Evolutionary conservation across 35 echinoderm and acorn worm species (phyloP).

Genomic region (Lytechinus pictus): DNA sequence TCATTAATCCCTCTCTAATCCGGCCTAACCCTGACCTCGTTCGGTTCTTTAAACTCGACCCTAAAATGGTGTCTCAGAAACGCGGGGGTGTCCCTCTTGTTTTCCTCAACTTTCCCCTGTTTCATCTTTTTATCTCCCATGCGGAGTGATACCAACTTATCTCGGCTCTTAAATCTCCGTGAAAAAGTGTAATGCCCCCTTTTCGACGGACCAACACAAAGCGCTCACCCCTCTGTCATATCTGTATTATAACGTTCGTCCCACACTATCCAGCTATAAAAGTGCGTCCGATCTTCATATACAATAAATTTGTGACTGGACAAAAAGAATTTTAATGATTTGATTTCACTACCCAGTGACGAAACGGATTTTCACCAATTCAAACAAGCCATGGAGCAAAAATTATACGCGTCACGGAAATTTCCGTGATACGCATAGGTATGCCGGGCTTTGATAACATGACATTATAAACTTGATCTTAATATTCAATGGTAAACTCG

Average conservation of each 20-base stretch:
- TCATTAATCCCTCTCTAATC: neutral
- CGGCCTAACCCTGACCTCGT: neutral
- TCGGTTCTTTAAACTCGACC: neutral
- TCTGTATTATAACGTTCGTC: neutral
- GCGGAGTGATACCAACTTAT: neutral
- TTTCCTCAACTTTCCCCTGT: neutral
- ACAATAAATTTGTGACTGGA: neutral
- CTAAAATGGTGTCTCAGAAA: neutral
- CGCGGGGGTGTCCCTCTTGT: neutral
- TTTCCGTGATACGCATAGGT: too few relatives aligned
- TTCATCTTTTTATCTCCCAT: neutral
- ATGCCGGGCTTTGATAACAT: too few relatives aligned
- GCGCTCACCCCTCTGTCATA: too few relatives aligned
- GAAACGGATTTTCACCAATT: neutral
- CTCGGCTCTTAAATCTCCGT: neutral
- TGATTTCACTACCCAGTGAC: neutral
- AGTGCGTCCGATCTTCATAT: neutral
- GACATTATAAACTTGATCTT: too few relatives aligned
- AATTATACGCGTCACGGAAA: too few relatives aligned
- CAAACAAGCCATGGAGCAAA: too few relatives aligned
- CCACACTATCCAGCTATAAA: neutral
- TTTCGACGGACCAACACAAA: neutral
- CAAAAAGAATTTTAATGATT: neutral
- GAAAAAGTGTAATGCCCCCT: neutral
- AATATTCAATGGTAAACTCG: too few relatives aligned